Evolutionary conservation across 2,113 vertebrate genomes (phyloP), one percentile per base, ranked within the genome.

Genomic region (Syrmaticus mikado): DNA sequence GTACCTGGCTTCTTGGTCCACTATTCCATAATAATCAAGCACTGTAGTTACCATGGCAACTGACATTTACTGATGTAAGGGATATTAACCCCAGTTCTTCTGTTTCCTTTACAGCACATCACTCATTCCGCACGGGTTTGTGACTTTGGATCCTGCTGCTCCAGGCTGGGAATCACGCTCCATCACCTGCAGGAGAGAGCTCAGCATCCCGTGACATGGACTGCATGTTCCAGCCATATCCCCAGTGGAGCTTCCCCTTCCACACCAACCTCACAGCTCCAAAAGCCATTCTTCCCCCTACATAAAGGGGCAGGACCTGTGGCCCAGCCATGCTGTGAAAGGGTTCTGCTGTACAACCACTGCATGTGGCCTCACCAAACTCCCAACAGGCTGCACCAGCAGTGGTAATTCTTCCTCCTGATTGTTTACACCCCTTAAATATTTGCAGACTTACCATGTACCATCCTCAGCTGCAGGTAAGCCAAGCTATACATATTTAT

Each of bases 401-500:
- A 21, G 2, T 68, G 70, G 76, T 52, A 52, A 65, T 34, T 82
- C 95, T 66, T 75, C 61, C 40, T 83, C 57, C 43, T 45, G 57
- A 88, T 62, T 91, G 66, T 93, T 94, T 95, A 78, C 80, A 86
- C 45, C 66, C 80, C 81, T 94, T 86, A 88, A 97, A 94, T 94
- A 94, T 94, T 91, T 97, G 95, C 65, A 82, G 89, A 92, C 85
- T 70, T 87, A 40, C 7, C 52, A 21, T 43, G 87, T 73, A 57
- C 79, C 66, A n/a, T 90, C 61, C 76, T 74, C 66, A 55, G 79
- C 75, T 94, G 91, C 82, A 85, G 93, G 94, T 95, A 71, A 95
- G 94, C 70, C 82, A 91, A 75, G 80, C 82, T 88, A 92, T 94
- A 90, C 80, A 94, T 95, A 97, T 93, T 96, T 96, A 95, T 97